Base-by-base conservation (phyloP, 2,888 invertebrate species). In the Molanna angustata region DNA sequence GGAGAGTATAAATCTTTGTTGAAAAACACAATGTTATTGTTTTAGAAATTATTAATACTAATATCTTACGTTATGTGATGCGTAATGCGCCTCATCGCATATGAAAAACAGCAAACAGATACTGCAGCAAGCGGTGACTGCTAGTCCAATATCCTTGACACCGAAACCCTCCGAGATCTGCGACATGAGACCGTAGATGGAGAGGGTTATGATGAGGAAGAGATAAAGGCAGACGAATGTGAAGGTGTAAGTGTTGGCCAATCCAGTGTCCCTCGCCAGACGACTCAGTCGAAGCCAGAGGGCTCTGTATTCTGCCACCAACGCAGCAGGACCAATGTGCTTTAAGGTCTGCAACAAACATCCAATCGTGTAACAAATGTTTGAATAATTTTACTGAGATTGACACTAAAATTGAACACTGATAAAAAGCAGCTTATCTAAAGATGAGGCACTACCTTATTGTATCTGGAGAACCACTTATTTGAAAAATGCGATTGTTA, bases 21-120 rank as follows among this genome's bases (percentile, higher is more conserved):
- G n/a, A n/a, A n/a, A n/a, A n/a, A n/a, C n/a, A n/a, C n/a, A n/a
- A n/a, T n/a, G n/a, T n/a, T n/a, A n/a, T n/a, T n/a, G n/a, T n/a
- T n/a, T n/a, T n/a, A n/a, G n/a, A n/a, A n/a, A n/a, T n/a, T n/a
- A n/a, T n/a, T n/a, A n/a, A n/a, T n/a, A n/a, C n/a, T n/a, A n/a
- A n/a, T n/a, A n/a, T n/a, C 79, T 77, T 66, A 84, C 86, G 67
- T 85, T 84, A 61, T 84, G 81, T 0, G 86, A 85, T 3, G 86
- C 86, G 62, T 84, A 83, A 64, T 86, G 86, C 0, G 86, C 86
- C 65, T 85, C 84, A 61, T 87, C 86, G 62, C 86, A 86, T 56
- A 86, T 82, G 60, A 85, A 84, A 66, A 85, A 86, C n/a, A 87
- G 67, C 42, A 86, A 63, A 32, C 78, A 79, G 32, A 83, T 78